Percentiles rank a stretch among this genome's conserved stretches.
phyloP scores from a whole-genome alignment of 30 jellyfish, hydroid and myxozoan genomes.

The Sanderia malayensis region DNA sequence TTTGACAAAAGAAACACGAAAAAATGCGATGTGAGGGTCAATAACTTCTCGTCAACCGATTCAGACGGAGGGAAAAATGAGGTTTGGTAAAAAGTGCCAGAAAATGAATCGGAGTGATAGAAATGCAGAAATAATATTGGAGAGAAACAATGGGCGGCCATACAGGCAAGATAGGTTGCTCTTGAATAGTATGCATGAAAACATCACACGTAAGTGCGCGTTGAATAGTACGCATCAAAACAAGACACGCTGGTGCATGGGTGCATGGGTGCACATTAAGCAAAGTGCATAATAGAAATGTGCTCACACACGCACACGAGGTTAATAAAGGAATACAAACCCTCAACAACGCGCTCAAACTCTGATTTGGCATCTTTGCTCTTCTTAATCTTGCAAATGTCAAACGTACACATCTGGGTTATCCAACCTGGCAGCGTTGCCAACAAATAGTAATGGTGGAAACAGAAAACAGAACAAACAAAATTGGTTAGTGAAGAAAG shows the following conservation, averaged over 20 bases:
- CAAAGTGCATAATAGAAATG: not conserved
- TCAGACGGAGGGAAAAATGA: no score
- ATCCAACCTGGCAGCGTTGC: slow-evolving; percentile 30
- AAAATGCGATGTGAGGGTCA: no score
- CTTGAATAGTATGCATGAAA: no score
- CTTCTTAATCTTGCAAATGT: slow-evolving; percentile 12
- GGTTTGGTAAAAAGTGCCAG: no score
- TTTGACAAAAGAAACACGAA: no score
- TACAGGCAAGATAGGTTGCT: no score
- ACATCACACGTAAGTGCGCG: no score
- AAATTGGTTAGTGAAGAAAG: not conserved
- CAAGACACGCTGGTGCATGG: not conserved
- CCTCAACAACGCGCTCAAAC: slow-evolving; percentile 30
- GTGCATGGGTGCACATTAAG: not conserved
- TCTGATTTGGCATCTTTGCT: slow-evolving; percentile 30
- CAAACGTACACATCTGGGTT: slow-evolving; percentile 34
- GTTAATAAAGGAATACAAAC: slow-evolving; percentile 25
- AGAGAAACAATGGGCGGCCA: no score
- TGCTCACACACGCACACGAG: not conserved
- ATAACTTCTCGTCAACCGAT: no score
- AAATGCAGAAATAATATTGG: no score
- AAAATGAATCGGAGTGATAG: no score
- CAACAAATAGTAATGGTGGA: not conserved
- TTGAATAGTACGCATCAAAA: no score
- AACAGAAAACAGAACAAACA: not conserved